A percentile compares a stretch with the other conserved stretches of the same genome.
phyloP scores from a whole-genome alignment of 2,113 vertebrate species.

The Lipotes vexillifer region DNA sequence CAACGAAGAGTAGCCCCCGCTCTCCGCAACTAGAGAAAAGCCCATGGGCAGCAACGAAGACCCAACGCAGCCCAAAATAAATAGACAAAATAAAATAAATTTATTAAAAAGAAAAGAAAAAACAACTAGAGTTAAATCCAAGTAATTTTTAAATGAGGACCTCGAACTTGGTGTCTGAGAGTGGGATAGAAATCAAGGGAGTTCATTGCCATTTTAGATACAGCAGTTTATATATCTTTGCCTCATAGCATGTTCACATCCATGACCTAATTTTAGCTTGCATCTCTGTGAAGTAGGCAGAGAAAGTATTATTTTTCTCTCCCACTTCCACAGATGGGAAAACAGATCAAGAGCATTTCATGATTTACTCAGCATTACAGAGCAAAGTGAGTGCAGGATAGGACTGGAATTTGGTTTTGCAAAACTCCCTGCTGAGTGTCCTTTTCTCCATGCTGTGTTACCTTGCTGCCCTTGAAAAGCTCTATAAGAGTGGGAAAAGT shows the following conservation, averaged over 20 bases:
- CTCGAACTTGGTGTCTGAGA: neutral
- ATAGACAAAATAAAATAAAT: too few species aligned
- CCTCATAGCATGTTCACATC: conserved; percentile 57
- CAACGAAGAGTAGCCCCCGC: too few species aligned
- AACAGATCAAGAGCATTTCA: conserved; percentile 37
- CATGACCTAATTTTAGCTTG: conserved; percentile 65
- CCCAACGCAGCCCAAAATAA: too few species aligned
- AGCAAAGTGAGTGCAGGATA: neutral
- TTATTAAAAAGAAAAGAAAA: neutral
- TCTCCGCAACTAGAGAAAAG: too few species aligned
- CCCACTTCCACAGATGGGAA: conserved; percentile 39
- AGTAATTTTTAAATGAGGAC: neutral
- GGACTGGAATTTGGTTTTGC: neutral
- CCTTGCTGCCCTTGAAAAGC: conserved; percentile 2
- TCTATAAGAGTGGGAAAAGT: neutral
- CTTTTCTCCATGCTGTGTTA: neutral
- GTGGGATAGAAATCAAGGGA: conserved; percentile 4
- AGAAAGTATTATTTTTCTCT: conserved; percentile 63
- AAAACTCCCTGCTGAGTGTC: neutral
- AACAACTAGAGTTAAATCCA: neutral
- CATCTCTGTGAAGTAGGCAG: conserved; percentile 59
- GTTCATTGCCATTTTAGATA: neutral
- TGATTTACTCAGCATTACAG: conserved; percentile 12
- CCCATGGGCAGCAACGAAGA: too few species aligned
- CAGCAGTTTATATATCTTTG: conserved; percentile 46